Base-by-base conservation (phyloP, 2,797 vertebrate species). In the Halcyon leucocephala region DNA sequence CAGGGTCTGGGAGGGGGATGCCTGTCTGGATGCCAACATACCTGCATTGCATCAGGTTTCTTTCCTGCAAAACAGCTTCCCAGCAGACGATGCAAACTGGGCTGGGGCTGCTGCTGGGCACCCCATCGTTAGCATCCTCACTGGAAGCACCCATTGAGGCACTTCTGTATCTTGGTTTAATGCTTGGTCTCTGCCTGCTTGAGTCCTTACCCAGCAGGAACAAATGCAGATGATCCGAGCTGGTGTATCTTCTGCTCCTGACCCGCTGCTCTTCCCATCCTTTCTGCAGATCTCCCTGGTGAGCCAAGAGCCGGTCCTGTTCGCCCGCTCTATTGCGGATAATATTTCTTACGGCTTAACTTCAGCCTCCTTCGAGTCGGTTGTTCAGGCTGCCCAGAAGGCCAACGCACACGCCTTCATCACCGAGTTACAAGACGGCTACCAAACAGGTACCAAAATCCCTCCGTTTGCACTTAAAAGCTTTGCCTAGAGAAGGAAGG, bases 261-360 rank as follows among this genome's bases (percentile, higher is more conserved):
- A 82, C 8, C 2, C 2, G 26, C 33, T 17, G n/a, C 55, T 80
- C 25, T 44, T 61, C 29, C 54, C 66, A 82, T 73, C 86, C 33
- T 57, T 58, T 26, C 55, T 78, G 29, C 97, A 99, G 99, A 98
- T 99, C 42, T 98, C 99, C 58, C 97, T 99, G 93, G 99, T 99
- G 90, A 98, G 99, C 91, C 99, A 99, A 95, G 99, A 99, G 95
- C 99, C 99, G 0, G 99, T 99, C 81, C 97, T 99, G 61, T 99
- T 99, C 2, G 99, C 99, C 55, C 98, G 99, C 33, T 99, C 99
- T 2, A 98, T 99, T 26, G 96, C 98, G 0, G 98, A 99, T 88
- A 99, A 99, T 94, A 99, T 99, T 96, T 97, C 98, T 18, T 99
- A 99, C 0, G 99, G 99, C 54, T 98, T 99, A 90, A 97, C 95